Evolutionary conservation across 2,113 vertebrate genomes (phyloP).

Genomic region (Malurus melanocephalus): DNA sequence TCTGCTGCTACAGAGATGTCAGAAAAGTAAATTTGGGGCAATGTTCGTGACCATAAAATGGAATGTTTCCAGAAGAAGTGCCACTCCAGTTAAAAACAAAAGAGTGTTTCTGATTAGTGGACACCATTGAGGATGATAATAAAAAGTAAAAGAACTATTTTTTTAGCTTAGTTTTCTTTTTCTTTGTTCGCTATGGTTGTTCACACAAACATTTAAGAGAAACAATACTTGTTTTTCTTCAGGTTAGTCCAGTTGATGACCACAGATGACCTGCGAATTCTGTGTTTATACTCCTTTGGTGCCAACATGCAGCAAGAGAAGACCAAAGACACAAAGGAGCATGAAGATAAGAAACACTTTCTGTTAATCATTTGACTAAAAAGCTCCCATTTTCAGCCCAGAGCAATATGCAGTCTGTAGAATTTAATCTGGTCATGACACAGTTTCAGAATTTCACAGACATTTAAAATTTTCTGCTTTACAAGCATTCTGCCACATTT

Average conservation of each 20-base stretch:
- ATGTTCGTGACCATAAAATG: not conserved
- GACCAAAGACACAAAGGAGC: not conserved
- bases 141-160: not conserved
- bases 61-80: not conserved
- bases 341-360: not conserved
- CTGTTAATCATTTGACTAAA: not conserved
- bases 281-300: not conserved
- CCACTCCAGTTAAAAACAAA: not conserved
- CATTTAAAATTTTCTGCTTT: not conserved
- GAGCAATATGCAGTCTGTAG: not conserved
- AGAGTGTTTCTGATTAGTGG: not conserved
- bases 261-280: not conserved
- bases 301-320: not conserved
- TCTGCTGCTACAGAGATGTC: rapidly evolving
- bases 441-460: not conserved
- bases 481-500: not conserved
- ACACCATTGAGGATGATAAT: not conserved
- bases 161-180: not conserved
- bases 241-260: not conserved
- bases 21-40: not conserved
- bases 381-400: not conserved
- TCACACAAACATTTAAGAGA: not conserved
- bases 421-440: not conserved
- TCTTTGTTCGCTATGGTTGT: not conserved
- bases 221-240: not conserved